Conservation (phyloP, 2,888 invertebrate species). For the Drosophila mimetica region DNA sequence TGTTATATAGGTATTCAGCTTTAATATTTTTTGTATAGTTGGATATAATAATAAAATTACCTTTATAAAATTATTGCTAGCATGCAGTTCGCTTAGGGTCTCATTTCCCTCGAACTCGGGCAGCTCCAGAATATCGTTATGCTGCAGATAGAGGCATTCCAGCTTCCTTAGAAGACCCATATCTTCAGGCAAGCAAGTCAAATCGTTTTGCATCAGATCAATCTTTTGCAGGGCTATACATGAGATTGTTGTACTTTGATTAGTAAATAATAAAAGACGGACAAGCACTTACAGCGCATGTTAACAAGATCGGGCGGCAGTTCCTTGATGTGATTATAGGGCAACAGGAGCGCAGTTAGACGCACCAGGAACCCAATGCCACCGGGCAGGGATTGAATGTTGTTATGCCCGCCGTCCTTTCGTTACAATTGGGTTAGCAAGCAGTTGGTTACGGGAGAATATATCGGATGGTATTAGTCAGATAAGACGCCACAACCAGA, state of each 20-base stretch:
- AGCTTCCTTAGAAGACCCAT: constrained; percentile 90
- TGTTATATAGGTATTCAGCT: too few species aligned
- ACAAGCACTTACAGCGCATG: constrained; percentile 88
- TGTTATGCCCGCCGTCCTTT: constrained; percentile 92
- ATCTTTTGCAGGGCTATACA: constrained; percentile 87
- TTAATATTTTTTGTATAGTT: too few species aligned
- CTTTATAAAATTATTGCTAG: constrained; percentile 92
- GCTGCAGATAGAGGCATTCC: constrained; percentile 91
- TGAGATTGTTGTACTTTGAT: background rate
- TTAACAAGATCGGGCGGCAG: constrained; percentile 93
- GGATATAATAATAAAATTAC: constrained; percentile 83
- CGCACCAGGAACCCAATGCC: constrained; percentile 94
- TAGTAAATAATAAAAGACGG: background rate
- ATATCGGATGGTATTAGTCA: constrained; percentile 8
- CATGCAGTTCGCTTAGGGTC: constrained; percentile 91
- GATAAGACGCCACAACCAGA: constrained; percentile 51
- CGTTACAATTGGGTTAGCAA: constrained; percentile 36
- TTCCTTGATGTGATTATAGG: constrained; percentile 90
- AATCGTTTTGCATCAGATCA: constrained; percentile 90
- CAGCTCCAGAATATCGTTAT: constrained; percentile 91
- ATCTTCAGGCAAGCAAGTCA: constrained; percentile 87
- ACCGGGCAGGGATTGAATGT: constrained; percentile 89
- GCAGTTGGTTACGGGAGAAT: constrained; percentile 16
- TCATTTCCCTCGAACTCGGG: constrained; percentile 92
- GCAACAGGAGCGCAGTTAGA: constrained; percentile 89